These are phyloP conservation scores for Xenops minutus DNA, from an alignment of 2,797 vertebrate genomes.

Conservation along the genomic window DNA sequence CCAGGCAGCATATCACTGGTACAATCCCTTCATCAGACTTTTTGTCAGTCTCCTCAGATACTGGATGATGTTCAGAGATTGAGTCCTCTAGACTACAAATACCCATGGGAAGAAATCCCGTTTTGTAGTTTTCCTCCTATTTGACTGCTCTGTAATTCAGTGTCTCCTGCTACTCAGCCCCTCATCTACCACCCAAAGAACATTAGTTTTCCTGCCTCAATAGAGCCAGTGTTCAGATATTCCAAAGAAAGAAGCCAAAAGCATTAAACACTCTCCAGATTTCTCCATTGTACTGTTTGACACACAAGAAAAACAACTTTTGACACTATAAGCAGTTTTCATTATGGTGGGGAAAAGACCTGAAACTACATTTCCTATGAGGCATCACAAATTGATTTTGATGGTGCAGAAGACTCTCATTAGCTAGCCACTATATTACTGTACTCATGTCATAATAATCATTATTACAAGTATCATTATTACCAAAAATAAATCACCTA, in stretches of 20 bases:
- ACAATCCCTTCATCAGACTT: background rate
- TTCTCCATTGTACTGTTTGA: conserved; percentile 20
- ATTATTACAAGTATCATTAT: background rate
- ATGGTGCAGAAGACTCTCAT: background rate
- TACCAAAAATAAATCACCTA: background rate
- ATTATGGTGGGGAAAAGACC: background rate
- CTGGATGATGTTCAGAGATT: background rate
- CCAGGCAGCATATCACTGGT: background rate
- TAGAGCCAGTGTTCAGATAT: background rate
- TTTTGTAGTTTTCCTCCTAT: background rate
- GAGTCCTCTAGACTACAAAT: background rate
- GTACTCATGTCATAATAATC: background rate
- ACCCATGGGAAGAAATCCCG: background rate
- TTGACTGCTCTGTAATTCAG: background rate
- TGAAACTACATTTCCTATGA: background rate
- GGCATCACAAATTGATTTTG: background rate
- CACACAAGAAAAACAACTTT: background rate
- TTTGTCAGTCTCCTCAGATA: background rate
- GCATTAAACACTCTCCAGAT: background rate
- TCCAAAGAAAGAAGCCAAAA: conserved; percentile 25
- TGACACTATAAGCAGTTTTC: background rate
- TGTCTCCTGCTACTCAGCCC: background rate
- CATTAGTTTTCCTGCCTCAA: background rate
- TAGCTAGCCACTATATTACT: background rate
- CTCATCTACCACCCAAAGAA: background rate